Conservation (phyloP, 2,797 vertebrate genomes). For the Discoglossus pictus region DNA sequence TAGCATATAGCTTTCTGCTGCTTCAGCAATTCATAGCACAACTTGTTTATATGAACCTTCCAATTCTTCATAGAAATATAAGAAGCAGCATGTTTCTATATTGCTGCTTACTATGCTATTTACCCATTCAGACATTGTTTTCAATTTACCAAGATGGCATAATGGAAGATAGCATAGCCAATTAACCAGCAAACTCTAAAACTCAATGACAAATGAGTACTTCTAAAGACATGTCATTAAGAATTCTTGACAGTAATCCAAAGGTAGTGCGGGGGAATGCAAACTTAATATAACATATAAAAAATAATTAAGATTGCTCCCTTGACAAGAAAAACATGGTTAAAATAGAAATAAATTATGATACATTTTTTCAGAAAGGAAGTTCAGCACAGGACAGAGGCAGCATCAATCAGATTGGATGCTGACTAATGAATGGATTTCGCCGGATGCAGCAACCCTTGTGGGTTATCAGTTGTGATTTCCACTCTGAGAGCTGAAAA, state of each 20-base stretch:
- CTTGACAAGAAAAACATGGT: conserved; percentile 27
- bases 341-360: conserved; percentile 31
- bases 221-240: conserved; percentile 2
- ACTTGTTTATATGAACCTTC: conserved; percentile 5
- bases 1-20: conserved; percentile 17
- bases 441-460: conserved; percentile 40
- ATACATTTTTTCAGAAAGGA: conserved; percentile 13
- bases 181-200: conserved; percentile 1
- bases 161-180: conserved; percentile 11
- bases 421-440: conserved; percentile 44
- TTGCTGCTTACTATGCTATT: conserved; percentile 10
- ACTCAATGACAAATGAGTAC: conserved; percentile 6
- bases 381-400: conserved; percentile 26
- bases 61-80: conserved; percentile 14
- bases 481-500: conserved; percentile 38
- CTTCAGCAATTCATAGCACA: conserved; percentile 14
- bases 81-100: conserved; percentile 1
- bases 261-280: background rate
- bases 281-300: background rate
- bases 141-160: conserved; percentile 3
- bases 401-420: conserved; percentile 22
- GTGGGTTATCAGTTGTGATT: conserved; percentile 40
- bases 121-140: conserved; percentile 12
- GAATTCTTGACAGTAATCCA: conserved; percentile 3
- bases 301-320: too few relatives aligned